Evolutionary conservation across 2,113 vertebrate species (phyloP), one percentile per base, ranked within the genome.

Genomic region (Odontophorus gujanensis): DNA sequence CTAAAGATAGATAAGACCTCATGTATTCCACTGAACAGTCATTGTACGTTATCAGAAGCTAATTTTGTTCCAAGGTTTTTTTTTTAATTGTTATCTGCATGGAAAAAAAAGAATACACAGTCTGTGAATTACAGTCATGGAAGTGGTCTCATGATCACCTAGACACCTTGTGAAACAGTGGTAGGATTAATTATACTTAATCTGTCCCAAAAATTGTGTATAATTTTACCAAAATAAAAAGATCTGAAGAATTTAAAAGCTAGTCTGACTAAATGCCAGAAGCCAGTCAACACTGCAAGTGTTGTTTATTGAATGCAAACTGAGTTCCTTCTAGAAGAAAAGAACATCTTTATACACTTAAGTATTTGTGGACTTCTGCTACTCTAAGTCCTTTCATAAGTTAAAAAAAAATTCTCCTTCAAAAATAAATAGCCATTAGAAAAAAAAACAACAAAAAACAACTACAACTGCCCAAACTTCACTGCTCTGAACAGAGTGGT

Each of bases 1-100:
- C 89, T 96, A 95, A 97, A 96, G 92, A 96, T 96, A 96, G 96
- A 93, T 90, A 95, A 96, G 95, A 88, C 79, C 96, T 96, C 96
- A 96, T 93, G 89, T 95, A 96, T 88, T 95, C 95, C 96, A 96
- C 72, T 89, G 58, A 97, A n/a, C 72, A 90, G 87, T n/a, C 91
- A 95, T 34, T 87, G 89, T 85, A 90, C 7, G 0, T 89, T 95
- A 96, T 95, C 93, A 92, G 79, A 88, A 90, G 77, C 90, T 95
- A 92, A 77, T 87, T 95, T 67, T 94, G 87, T 77, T 90, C 82
- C 82, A 93, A 89, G 51, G 15, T 28, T 51, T 51, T 50, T 50
- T 50, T 81, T 86, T 66, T 48, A 45, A 79, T 84, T 2, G 12
- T 84, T 94, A 93, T 87, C 87, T 59, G n/a, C n/a, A 50, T 45